Conservation (phyloP, 2,797 vertebrate genomes). For the Acridotheres tristis region DNA sequence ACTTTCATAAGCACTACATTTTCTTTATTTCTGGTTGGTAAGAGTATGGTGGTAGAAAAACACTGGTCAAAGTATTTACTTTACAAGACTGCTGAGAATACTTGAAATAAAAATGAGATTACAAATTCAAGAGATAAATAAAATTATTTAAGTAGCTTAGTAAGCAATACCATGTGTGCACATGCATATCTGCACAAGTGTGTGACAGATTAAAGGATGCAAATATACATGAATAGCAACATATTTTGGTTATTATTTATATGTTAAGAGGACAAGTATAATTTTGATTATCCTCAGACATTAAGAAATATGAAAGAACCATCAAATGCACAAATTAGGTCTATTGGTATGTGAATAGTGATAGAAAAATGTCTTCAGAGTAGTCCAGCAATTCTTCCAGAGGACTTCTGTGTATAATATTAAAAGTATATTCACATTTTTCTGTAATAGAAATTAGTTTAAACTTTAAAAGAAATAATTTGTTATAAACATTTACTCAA, state of each 20-base stretch:
- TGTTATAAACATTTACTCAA: neutral
- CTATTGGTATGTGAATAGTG: neutral
- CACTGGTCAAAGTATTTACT: neutral
- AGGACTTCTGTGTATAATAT: neutral
- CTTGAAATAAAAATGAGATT: neutral
- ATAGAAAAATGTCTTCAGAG: neutral
- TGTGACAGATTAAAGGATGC: neutral
- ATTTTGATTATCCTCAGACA: neutral
- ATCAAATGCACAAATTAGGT: neutral
- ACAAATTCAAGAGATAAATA: neutral
- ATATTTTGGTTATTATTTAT: neutral
- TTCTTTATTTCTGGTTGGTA: neutral
- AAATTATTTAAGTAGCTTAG: neutral
- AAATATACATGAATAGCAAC: neutral
- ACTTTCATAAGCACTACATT: neutral
- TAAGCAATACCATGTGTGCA: neutral
- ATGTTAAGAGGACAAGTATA: neutral
- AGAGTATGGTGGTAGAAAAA: neutral
- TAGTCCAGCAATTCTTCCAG: neutral
- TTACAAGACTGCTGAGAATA: neutral
- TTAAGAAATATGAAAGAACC: neutral
- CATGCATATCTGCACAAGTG: neutral
- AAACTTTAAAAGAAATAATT: neutral
- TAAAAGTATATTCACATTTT: neutral
- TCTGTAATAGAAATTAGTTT: neutral